Evolutionary conservation across 2,888 invertebrate species (phyloP).

Genomic region (Lasioglossum calceatum): DNA sequence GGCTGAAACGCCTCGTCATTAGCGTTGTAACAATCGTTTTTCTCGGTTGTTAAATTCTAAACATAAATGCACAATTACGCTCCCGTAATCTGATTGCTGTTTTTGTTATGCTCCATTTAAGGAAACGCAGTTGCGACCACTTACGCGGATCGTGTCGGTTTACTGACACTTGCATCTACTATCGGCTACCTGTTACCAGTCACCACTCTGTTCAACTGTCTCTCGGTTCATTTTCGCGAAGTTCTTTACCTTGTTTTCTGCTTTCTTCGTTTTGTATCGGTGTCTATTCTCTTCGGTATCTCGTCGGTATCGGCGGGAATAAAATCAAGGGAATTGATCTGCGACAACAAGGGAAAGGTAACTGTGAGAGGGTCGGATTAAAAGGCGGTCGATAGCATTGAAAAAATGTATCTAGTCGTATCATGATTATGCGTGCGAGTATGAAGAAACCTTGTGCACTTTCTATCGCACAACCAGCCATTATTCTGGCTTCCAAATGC

Average conservation of each 20-base stretch:
- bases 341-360: not conserved
- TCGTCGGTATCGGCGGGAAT: not conserved
- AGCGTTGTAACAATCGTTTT: not conserved
- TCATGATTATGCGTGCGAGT: conserved; percentile 9
- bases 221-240: not conserved
- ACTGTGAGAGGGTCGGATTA: not conserved
- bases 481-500: conserved; percentile 52
- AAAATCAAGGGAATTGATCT: not conserved
- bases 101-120: conserved; percentile 7
- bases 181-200: not conserved
- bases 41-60: not conserved
- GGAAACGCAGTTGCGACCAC: not conserved
- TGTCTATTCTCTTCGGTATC: not conserved
- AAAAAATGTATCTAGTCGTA: conserved; percentile 7
- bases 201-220: not conserved
- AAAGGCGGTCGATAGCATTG: not conserved
- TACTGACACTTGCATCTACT: not conserved
- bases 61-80: conserved; percentile 2
- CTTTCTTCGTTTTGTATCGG: not conserved
- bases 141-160: not conserved
- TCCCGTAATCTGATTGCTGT: not conserved
- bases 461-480: conserved; percentile 34
- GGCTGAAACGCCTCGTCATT: not conserved
- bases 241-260: not conserved
- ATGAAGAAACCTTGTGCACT: conserved; percentile 24